Percentiles rank a stretch among this genome's conserved stretches.
Conservation (phyloP, 2,888 invertebrate genomes). For the Diabrotica balteata region DNA sequence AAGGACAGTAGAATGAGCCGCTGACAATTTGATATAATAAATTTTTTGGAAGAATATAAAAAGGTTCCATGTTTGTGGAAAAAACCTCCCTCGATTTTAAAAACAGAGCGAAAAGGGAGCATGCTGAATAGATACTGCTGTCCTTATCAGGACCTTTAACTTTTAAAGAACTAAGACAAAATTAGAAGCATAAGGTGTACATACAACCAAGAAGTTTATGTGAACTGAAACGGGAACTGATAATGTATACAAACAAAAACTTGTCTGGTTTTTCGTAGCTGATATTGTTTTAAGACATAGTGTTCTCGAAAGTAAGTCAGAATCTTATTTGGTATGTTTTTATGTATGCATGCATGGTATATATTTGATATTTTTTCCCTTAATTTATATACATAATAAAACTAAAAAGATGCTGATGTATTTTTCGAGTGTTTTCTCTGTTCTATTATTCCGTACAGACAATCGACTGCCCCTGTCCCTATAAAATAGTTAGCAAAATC, state of each 20-base stretch:
- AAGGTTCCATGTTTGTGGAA: neutral
- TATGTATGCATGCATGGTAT: no score
- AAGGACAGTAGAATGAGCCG: no score
- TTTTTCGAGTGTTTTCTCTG: no score
- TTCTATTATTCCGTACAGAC: no score
- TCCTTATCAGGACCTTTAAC: conserved; percentile 4
- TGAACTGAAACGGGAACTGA: neutral
- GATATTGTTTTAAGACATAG: no score
- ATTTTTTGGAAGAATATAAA: neutral
- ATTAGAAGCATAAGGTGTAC: conserved; percentile 4
- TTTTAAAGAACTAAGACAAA: conserved; percentile 4
- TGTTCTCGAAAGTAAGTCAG: no score
- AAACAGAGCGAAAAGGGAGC: conserved; percentile 1
- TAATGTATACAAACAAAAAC: neutral
- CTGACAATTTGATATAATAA: neutral
- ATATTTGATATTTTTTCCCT: no score
- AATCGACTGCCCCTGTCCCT: no score
- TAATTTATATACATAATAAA: no score
- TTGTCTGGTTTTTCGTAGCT: no score
- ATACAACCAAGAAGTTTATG: conserved; percentile 3
- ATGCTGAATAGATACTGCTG: neutral
- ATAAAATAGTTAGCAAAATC: no score
- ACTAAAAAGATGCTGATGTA: no score
- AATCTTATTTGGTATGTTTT: neutral
- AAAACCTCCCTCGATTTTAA: neutral